Evolutionary conservation across 2,888 invertebrate species (phyloP).

Genomic region (Macropis europaea): DNA sequence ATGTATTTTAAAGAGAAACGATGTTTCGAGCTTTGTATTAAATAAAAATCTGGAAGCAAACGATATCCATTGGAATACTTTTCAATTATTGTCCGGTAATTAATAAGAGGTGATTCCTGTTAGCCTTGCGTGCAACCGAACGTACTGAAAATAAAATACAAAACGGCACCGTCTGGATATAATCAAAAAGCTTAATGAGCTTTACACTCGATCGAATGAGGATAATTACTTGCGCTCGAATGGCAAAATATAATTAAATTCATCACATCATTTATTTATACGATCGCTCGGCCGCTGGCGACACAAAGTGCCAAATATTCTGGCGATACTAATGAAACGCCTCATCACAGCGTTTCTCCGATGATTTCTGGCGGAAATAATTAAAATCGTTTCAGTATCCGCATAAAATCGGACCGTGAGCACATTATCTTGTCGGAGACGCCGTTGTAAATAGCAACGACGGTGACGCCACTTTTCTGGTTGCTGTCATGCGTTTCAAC

Average conservation of each 20-base stretch:
- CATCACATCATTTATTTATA: too few relatives aligned
- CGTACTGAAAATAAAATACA: too few relatives aligned
- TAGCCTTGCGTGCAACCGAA: background rate
- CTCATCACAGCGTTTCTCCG: conserved; percentile 3
- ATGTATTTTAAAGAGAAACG: too few relatives aligned
- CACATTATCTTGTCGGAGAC: conserved; percentile 3
- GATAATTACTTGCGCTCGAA: background rate
- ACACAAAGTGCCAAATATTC: too few relatives aligned
- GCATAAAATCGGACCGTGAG: conserved; percentile 25
- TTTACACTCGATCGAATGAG: background rate
- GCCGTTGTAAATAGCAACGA: conserved; percentile 28
- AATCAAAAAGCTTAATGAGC: conserved; percentile 2
- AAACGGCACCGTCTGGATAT: background rate
- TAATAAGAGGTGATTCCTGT: background rate
- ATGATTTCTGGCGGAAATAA: conserved; percentile 33
- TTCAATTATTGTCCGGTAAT: too few relatives aligned
- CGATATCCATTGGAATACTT: too few relatives aligned
- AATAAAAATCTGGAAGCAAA: background rate
- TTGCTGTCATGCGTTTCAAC: conserved; percentile 26
- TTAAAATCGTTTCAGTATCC: conserved; percentile 47
- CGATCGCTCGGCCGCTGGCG: too few relatives aligned
- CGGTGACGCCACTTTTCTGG: conserved; percentile 20
- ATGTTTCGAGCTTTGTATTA: too few relatives aligned
- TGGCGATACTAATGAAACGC: too few relatives aligned
- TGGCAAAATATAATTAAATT: background rate